Conservation (phyloP, 2,113 vertebrate genomes). For the Vireo altiloquus region DNA sequence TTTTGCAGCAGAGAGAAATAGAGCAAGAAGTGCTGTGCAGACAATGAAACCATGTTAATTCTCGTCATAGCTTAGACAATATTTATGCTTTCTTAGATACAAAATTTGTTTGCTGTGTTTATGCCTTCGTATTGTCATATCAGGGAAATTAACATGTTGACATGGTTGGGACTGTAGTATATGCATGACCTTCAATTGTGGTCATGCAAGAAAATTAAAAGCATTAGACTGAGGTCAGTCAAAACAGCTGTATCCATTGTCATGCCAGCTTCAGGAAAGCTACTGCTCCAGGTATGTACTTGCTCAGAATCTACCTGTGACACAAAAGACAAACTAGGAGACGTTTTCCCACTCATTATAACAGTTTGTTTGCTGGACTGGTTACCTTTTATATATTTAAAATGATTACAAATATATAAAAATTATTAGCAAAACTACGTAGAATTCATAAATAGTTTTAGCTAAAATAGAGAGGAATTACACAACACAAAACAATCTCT, state of each 20-base stretch:
- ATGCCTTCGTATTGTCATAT: not conserved
- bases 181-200: not conserved
- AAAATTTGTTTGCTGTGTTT: not conserved
- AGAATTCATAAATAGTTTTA: not conserved
- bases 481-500: not conserved
- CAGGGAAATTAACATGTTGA: not conserved
- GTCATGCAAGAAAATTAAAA: not conserved
- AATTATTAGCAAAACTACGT: not conserved
- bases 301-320: not conserved
- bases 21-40: not conserved
- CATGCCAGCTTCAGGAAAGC: not conserved
- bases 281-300: fast-evolving
- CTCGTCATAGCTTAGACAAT: not conserved
- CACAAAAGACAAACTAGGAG: not conserved
- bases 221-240: not conserved
- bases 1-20: not conserved
- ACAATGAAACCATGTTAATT: not conserved
- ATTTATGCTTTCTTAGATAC: not conserved
- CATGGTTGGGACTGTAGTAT: not conserved
- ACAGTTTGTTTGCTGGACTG: not conserved
- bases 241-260: not conserved
- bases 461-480: not conserved
- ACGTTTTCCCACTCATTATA: not conserved
- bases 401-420: not conserved
- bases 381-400: not conserved